phyloP scores from a whole-genome alignment of 2,113 vertebrate genomes.

The Ciconia stormi region DNA sequence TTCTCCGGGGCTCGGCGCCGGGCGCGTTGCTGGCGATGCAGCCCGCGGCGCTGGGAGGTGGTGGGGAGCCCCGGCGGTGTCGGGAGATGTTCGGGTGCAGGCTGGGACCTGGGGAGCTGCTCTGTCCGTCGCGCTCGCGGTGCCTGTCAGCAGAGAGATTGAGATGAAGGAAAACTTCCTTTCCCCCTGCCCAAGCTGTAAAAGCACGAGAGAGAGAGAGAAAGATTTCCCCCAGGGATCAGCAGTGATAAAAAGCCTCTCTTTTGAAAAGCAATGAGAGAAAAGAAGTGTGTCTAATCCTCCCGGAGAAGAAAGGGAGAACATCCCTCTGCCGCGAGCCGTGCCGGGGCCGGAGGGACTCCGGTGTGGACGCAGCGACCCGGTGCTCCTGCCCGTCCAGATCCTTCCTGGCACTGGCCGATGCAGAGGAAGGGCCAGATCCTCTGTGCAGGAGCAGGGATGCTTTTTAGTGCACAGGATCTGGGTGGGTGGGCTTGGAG shows the following conservation, averaged over 20 bases:
- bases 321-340: neutral
- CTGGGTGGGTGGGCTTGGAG: neutral
- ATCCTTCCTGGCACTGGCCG: neutral
- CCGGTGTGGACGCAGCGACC: neutral
- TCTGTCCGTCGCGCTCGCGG: accelerated
- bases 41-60: neutral
- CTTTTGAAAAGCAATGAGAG: conserved; percentile 48
- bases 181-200: neutral
- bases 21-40: neutral
- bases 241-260: conserved; percentile 27
- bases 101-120: neutral
- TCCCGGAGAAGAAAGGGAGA: conserved; percentile 35
- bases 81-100: neutral
- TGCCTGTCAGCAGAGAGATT: neutral
- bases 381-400: accelerated
- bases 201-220: neutral
- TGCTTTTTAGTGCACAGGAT: neutral
- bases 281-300: conserved; percentile 57
- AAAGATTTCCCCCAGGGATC: conserved; percentile 38
- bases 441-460: neutral
- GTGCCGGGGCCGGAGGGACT: neutral
- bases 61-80: neutral
- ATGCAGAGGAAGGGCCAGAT: neutral
- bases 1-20: neutral
- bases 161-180: conserved; percentile 56